A percentile compares a stretch with the other conserved stretches of the same genome.
Conservation (phyloP, 1,140 invertebrate genomes). For the Drosophila arawakana region DNA sequence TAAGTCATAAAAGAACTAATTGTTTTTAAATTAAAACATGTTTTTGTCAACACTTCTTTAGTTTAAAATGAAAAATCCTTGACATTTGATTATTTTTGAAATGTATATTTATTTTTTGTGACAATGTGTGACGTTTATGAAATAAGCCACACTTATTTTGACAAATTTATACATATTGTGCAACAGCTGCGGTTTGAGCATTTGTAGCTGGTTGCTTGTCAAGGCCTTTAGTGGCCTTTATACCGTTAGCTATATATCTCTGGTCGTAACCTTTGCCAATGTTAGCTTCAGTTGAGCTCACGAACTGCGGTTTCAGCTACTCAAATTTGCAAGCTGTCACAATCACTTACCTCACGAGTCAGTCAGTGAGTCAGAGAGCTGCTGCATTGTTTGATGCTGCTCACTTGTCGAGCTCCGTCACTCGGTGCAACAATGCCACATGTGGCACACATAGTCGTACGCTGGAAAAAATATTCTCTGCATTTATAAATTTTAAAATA, state of each 20-base stretch:
- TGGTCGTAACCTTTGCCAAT: slow-evolving; percentile 3
- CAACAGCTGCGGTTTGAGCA: background rate
- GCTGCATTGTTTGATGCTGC: slow-evolving; percentile 2
- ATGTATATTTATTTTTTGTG: no score
- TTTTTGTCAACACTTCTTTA: no score
- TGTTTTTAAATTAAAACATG: no score
- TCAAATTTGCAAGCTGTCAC: slow-evolving; percentile 42
- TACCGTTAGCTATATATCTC: background rate
- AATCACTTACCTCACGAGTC: slow-evolving; percentile 48
- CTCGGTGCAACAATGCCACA: slow-evolving; percentile 9
- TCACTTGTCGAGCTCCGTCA: slow-evolving; percentile 14
- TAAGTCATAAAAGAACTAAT: no score
- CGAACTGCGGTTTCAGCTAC: slow-evolving; percentile 36
- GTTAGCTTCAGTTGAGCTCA: slow-evolving; percentile 9
- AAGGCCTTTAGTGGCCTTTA: background rate
- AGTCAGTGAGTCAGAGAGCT: slow-evolving; percentile 1
- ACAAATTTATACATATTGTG: no score
- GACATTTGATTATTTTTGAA: no score
- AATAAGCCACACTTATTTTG: slow-evolving; percentile 1
- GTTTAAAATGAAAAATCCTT: no score
- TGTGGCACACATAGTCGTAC: slow-evolving; percentile 9
- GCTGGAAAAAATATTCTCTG: background rate
- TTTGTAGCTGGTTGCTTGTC: slow-evolving; percentile 12
- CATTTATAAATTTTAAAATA: background rate
- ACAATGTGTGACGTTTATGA: background rate